Conservation (phyloP, 1,140 invertebrate species). For the Nylanderia fulva region DNA sequence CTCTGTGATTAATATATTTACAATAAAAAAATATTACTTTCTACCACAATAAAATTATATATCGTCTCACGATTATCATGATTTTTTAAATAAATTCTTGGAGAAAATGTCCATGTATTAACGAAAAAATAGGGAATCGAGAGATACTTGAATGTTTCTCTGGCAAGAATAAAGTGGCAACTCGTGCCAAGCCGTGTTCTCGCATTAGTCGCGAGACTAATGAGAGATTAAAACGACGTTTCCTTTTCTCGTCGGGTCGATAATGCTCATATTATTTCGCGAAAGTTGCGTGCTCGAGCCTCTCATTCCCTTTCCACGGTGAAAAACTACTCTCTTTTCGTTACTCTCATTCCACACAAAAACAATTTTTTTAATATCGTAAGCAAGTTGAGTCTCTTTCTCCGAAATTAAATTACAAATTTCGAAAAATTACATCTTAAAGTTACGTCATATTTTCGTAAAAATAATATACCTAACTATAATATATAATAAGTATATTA, state of each 20-base stretch:
- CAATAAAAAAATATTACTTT: too few relatives aligned
- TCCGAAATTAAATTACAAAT: neutral
- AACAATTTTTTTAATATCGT: neutral
- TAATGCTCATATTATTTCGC: slow-evolving; percentile 32
- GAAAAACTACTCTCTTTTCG: slow-evolving; percentile 1
- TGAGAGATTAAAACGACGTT: slow-evolving; percentile 51
- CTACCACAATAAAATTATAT: too few relatives aligned
- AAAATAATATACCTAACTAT: too few relatives aligned
- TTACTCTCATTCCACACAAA: neutral
- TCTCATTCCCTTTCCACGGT: slow-evolving; percentile 11
- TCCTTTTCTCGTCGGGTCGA: slow-evolving; percentile 17
- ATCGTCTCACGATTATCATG: too few relatives aligned
- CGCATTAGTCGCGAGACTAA: slow-evolving; percentile 40
- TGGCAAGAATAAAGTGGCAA: slow-evolving; percentile 7
- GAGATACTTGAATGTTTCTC: neutral
- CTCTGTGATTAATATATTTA: too few relatives aligned
- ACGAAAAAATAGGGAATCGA: neutral
- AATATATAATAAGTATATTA: too few relatives aligned
- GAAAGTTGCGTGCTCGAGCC: slow-evolving; percentile 34
- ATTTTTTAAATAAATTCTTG: too few relatives aligned
- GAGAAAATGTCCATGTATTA: too few relatives aligned
- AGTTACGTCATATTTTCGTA: neutral
- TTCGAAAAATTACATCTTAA: neutral
- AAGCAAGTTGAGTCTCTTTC: neutral
- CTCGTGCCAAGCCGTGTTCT: slow-evolving; percentile 15